phyloP scores from a whole-genome alignment of 2,113 vertebrate genomes.

The Pangasianodon gigas region DNA sequence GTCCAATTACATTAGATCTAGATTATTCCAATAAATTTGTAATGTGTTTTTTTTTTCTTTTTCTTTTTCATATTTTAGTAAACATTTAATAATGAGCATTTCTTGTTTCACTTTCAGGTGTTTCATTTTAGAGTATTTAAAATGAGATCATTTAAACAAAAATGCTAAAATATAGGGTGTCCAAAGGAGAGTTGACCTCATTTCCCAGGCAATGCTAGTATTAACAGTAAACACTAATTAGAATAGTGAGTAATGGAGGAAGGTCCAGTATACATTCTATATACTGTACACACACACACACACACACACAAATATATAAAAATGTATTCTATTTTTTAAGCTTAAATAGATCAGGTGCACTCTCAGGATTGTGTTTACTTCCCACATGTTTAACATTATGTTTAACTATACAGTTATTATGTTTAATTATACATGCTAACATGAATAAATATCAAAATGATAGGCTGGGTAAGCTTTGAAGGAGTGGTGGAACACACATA shows the following conservation, averaged over 20 bases:
- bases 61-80: neutral
- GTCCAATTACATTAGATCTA: neutral
- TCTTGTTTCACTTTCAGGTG: neutral
- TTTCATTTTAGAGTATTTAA: neutral
- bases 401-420: neutral
- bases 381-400: neutral
- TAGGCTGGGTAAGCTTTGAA: neutral
- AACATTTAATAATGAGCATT: neutral
- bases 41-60: neutral
- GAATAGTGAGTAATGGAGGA: neutral
- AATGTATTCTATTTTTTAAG: neutral
- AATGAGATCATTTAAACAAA: neutral
- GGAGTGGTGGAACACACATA: neutral
- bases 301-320: neutral
- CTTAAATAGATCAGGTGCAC: neutral
- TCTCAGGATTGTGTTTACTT: neutral
- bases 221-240: neutral
- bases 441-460: neutral
- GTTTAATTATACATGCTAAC: neutral
- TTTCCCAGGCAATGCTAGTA: neutral
- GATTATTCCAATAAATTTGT: neutral
- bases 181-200: neutral
- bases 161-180: neutral
- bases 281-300: neutral
- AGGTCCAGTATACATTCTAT: neutral